These are phyloP conservation scores for Pardalotus punctatus DNA, from an alignment of 2,113 vertebrate species.

Conservation along the genomic window DNA sequence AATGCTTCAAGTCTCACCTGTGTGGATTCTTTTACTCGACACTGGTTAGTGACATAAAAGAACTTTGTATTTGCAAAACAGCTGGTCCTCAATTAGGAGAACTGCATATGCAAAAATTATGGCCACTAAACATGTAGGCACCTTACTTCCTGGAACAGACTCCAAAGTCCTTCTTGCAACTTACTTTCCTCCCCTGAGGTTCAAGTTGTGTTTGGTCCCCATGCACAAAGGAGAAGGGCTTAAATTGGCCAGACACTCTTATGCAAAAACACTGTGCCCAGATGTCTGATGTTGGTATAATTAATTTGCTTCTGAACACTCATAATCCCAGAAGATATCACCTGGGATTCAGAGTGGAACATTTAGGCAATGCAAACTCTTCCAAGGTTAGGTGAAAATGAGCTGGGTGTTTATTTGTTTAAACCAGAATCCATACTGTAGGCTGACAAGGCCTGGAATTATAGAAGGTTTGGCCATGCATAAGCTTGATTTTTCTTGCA, in stretches of 20 bases:
- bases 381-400: neutral
- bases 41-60: neutral
- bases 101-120: neutral
- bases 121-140: neutral
- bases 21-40: neutral
- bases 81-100: neutral
- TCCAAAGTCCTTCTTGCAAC: neutral
- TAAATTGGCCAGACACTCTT: neutral
- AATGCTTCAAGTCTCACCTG: neutral
- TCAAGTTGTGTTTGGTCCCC: neutral
- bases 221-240: neutral
- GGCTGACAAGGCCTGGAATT: conserved; percentile 6
- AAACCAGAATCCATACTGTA: neutral
- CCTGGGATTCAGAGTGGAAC: neutral
- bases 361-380: neutral
- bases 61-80: neutral
- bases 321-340: neutral
- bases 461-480: neutral
- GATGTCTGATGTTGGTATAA: neutral
- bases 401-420: conserved; percentile 31
- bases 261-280: neutral
- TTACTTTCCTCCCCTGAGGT: neutral
- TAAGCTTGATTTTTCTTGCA: conserved; percentile 31
- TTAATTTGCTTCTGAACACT: neutral
- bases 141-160: neutral